Base-by-base conservation (phyloP, 2,888 invertebrate species). In the Chaitophorus viminalis region DNA sequence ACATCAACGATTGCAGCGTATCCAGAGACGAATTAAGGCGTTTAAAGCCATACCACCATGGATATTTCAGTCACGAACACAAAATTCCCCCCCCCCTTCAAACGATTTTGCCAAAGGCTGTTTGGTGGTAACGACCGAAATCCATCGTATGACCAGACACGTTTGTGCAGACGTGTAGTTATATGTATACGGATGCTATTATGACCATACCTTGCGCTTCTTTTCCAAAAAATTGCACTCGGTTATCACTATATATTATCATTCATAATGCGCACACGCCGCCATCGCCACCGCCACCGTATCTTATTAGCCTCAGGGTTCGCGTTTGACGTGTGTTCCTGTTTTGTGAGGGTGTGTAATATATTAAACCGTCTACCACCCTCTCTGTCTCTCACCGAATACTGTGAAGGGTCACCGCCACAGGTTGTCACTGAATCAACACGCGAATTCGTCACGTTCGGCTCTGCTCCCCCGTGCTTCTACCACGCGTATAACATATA, bases 391-490 rank as follows among this genome's bases (percentile, higher is more conserved):
- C 60, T 14, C 60, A 0, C 33, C 25, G 17, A 33, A 36, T 21
- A 29, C 17, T 70, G 70, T 17, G 14, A 17, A 29, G 11, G 29
- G 29, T 21, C 21, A 18, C 14, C 36, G 33, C 77, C 70, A 86
- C 77, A 78, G 77, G 77, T 77, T 78, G 77, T 31, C 54, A 36
- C 29, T 54, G 86, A 86, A 86, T 86, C 86, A 86, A 78, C 86
- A 52, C 70, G 52, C 54, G 70, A 72, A 86, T 86, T 72, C 78
- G 36, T 86, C 86, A 86, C 54, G 85, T 85, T 46, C 18, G 70
- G 31, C 17, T 46, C 9, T 60, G 3, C 39, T 39, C 31, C 36
- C 70, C 31, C 68, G 25, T 68, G n/a, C n/a, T n/a, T n/a, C n/a
- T 9, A 33, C 9, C 29, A 31, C 29, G 31, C 3, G n/a, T 6